A percentile compares a stretch with the other conserved stretches of the same genome.
Conservation (phyloP, 2,113 vertebrate genomes). For the cattle (Bos taurus) region ARS-UCD2.0 NC_037332.1:44008001-44008500, state of each 20-base stretch:
- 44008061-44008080: neutral
- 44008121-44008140: neutral
- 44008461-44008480: neutral
- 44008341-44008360: neutral
- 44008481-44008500: neutral
- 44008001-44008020: neutral
- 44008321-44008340: neutral
- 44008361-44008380: neutral
- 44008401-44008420: slow-evolving; percentile 20
- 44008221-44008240: neutral
- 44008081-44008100: neutral
- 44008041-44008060: neutral
- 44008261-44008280: neutral
- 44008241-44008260: neutral
- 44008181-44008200: neutral
- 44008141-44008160: neutral
- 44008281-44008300: neutral
- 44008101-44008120: neutral
- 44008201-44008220: neutral
- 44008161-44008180: neutral
- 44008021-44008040: neutral
- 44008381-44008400: neutral
- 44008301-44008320: neutral
- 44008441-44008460: slow-evolving; percentile 17
- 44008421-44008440: slow-evolving; percentile 23